Conservation (phyloP, 2,113 vertebrate genomes). For the Coturnix japonica region DNA sequence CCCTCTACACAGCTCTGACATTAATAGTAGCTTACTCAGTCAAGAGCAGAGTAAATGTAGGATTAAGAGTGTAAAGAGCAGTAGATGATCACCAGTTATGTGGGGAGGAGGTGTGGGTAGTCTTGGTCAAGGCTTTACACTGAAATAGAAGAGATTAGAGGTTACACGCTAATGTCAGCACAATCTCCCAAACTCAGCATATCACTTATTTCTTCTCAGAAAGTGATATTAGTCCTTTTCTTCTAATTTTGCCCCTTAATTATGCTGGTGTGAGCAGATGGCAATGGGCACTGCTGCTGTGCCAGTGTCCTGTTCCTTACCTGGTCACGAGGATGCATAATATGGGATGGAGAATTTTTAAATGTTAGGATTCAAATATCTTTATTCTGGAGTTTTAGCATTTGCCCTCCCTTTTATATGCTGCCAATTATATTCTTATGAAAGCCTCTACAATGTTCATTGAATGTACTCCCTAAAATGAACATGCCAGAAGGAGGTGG, state of each 20-base stretch:
- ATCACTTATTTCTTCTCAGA: neutral
- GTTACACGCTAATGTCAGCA: neutral
- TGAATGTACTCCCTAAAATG: fast-evolving
- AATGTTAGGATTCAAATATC: neutral
- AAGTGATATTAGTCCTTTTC: neutral
- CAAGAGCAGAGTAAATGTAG: neutral
- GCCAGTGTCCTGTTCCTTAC: neutral
- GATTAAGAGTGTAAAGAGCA: neutral
- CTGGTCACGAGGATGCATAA: neutral
- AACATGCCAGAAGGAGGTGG: neutral
- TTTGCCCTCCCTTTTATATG: neutral
- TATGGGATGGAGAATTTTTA: neutral
- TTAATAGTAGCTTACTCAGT: neutral
- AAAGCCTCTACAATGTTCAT: neutral
- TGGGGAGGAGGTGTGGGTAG: neutral
- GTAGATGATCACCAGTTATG: neutral
- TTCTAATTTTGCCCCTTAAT: neutral
- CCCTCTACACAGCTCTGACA: neutral
- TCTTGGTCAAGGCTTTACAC: neutral
- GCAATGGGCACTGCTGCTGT: neutral
- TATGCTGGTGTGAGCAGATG: fast-evolving
- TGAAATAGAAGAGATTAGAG: neutral
- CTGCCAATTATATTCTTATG: neutral
- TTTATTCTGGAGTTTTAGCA: neutral
- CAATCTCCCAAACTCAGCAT: neutral